Conservation (phyloP, 2,113 vertebrate genomes). For the Pterocles gutturalis region DNA sequence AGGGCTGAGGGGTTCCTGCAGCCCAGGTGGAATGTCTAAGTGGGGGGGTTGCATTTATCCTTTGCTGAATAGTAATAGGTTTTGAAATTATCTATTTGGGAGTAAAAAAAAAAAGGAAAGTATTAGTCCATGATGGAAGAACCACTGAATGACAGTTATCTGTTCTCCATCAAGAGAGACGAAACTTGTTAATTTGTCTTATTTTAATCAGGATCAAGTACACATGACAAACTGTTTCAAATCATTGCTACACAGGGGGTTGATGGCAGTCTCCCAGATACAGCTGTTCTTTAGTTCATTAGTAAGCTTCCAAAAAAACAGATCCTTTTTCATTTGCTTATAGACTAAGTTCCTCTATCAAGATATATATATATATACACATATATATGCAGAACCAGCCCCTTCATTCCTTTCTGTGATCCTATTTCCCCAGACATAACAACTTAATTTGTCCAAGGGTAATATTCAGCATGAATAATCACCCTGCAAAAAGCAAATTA, state of each 20-base stretch:
- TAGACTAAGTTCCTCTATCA: not conserved
- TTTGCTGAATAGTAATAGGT: not conserved
- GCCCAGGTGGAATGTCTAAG: not conserved
- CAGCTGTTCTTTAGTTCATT: constrained; percentile 69
- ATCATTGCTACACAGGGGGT: constrained; percentile 78
- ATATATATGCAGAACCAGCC: not conserved
- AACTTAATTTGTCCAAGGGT: not conserved
- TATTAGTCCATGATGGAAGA: not conserved
- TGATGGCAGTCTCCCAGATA: constrained; percentile 74
- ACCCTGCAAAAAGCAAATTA: not conserved
- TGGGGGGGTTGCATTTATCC: not conserved
- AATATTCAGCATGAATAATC: not conserved
- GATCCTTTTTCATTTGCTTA: constrained; percentile 6
- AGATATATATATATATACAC: not conserved
- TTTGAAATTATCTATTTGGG: not conserved
- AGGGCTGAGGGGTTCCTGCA: not conserved
- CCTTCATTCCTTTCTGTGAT: not conserved
- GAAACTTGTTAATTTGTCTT: constrained; percentile 69
- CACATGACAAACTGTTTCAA: constrained; percentile 72
- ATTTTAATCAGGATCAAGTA: constrained; percentile 79
- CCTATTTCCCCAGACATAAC: not conserved
- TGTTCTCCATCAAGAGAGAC: constrained; percentile 59
- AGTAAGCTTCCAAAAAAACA: constrained; percentile 67
- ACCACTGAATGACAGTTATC: constrained; percentile 14
- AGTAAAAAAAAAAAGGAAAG: not conserved